Evolutionary conservation across 2,888 invertebrate species (phyloP).

Genomic region (Odontomyia ornata): DNA sequence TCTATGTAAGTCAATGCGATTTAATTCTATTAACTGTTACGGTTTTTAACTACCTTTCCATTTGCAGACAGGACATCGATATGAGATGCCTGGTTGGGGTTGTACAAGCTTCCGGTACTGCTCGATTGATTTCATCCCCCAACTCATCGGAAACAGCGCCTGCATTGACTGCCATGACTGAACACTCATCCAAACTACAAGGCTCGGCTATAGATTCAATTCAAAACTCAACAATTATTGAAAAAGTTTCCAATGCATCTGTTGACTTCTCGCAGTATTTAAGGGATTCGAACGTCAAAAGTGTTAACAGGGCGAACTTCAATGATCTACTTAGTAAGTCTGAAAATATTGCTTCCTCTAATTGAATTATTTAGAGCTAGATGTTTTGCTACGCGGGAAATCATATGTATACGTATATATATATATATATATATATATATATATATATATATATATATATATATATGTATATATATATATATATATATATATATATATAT

Average conservation of each 20-base stretch:
- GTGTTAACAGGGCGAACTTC: slow-evolving; percentile 57
- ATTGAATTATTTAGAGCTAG: not conserved
- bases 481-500: too few species aligned
- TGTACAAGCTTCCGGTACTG: slow-evolving; percentile 20
- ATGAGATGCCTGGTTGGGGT: slow-evolving; percentile 56
- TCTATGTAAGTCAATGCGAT: slow-evolving; percentile 28
- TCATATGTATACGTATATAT: too few species aligned
- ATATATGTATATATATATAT: too few species aligned
- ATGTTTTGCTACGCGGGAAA: too few species aligned
- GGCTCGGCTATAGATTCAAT: too few species aligned
- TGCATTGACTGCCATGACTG: not conserved
- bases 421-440: too few species aligned
- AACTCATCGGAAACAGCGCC: slow-evolving; percentile 15
- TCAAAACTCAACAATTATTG: slow-evolving; percentile 52
- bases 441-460: too few species aligned
- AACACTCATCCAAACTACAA: too few species aligned
- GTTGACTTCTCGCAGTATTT: slow-evolving; percentile 64
- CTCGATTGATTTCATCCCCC: not conserved
- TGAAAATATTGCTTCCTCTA: not conserved
- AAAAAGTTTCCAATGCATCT: slow-evolving; percentile 18
- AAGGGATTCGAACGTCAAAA: slow-evolving; percentile 61
- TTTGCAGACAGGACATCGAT: slow-evolving; percentile 57
- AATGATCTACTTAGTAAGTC: slow-evolving; percentile 56
- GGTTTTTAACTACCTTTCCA: too few species aligned
- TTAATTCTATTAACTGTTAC: not conserved